Evolutionary conservation across 2,797 vertebrate genomes (phyloP).

Genomic region (Phrynocephalus vlangalii): DNA sequence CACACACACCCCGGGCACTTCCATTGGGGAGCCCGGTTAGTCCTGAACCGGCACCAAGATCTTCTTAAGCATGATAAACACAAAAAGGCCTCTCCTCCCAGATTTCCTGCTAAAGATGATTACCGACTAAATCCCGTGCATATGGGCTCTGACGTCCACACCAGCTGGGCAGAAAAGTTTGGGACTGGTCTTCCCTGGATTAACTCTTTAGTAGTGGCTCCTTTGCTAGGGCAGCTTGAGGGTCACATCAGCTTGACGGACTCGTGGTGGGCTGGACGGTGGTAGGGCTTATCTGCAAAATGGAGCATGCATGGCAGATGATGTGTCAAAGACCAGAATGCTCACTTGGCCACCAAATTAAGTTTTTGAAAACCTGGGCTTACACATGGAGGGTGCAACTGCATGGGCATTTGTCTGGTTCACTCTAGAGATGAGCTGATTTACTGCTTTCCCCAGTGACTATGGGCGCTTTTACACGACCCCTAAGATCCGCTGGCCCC

Average conservation of each 20-base stretch:
- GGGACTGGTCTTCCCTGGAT: background rate
- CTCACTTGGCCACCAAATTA: too few species aligned
- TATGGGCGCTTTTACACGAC: too few species aligned
- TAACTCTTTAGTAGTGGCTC: slow-evolving; percentile 40
- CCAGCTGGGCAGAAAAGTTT: slow-evolving; percentile 32
- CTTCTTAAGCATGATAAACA: slow-evolving; percentile 70
- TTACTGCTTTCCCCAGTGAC: background rate
- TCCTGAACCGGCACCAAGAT: slow-evolving; percentile 52
- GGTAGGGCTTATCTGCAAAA: too few species aligned
- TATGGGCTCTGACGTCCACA: slow-evolving; percentile 37
- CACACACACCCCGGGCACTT: too few species aligned
- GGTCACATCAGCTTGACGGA: too few species aligned
- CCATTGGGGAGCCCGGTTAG: slow-evolving; percentile 44
- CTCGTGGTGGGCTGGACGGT: too few species aligned
- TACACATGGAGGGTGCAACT: too few species aligned
- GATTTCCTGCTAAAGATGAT: slow-evolving; percentile 70
- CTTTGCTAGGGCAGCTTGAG: background rate
- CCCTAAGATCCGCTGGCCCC: too few species aligned
- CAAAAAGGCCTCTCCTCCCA: slow-evolving; percentile 65
- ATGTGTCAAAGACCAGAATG: too few species aligned
- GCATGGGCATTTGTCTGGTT: too few species aligned
- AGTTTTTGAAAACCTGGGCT: too few species aligned
- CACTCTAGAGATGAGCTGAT: background rate
- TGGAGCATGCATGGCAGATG: too few species aligned
- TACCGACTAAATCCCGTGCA: slow-evolving; percentile 66